Evolutionary conservation across 2,113 vertebrate genomes (phyloP).

Genomic region (Phasianus colchicus): DNA sequence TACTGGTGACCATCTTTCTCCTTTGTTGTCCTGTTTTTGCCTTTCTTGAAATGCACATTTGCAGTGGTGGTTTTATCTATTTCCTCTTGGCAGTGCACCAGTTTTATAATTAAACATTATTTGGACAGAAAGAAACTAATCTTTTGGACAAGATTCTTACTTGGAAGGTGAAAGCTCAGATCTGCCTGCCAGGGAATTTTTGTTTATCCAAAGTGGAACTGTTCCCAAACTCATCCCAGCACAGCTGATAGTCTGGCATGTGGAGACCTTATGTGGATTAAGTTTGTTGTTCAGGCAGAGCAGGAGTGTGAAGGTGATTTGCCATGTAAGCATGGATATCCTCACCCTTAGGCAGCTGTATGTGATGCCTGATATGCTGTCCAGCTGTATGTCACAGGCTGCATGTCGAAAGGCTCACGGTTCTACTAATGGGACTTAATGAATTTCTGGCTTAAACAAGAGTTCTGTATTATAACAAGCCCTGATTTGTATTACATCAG

Average conservation of each 20-base stretch:
- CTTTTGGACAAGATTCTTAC: background rate
- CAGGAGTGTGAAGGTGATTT: background rate
- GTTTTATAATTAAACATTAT: slow-evolving; percentile 5
- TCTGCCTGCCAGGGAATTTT: background rate
- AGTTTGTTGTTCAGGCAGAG: background rate
- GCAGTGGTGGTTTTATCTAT: background rate
- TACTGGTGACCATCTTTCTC: background rate
- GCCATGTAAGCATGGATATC: background rate
- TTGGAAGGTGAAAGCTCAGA: background rate
- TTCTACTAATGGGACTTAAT: background rate
- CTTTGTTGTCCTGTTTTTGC: background rate
- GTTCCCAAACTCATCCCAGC: background rate
- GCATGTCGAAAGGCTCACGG: accelerated
- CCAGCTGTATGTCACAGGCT: background rate
- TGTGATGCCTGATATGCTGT: background rate
- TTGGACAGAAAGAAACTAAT: background rate
- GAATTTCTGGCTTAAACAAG: background rate
- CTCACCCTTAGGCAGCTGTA: background rate
- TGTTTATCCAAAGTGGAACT: background rate
- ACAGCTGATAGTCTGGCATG: background rate
- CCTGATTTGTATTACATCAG: background rate
- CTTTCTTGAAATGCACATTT: background rate
- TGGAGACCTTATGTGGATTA: background rate
- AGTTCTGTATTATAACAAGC: background rate
- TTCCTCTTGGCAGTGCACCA: background rate